phyloP scores from a whole-genome alignment of 2,888 invertebrate species.

The Limnephilus lunatus region DNA sequence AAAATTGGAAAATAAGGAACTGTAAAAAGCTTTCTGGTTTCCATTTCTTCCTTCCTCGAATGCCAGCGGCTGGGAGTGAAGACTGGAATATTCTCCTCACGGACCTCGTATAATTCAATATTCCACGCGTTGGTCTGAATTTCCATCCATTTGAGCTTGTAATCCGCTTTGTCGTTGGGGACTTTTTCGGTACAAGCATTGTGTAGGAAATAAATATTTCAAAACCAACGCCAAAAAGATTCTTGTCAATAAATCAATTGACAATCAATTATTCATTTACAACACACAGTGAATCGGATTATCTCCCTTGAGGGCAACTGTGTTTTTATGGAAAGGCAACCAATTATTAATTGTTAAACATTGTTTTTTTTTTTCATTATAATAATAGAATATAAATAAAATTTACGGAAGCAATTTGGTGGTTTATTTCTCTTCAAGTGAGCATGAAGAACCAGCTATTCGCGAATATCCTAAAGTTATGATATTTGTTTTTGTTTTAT shows the following conservation, averaged over 20 bases:
- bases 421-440: too few relatives aligned
- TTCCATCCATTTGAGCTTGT: conserved; percentile 1
- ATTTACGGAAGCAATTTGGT: too few relatives aligned
- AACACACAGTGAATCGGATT: too few relatives aligned
- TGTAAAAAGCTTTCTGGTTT: not conserved
- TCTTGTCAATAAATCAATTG: not conserved
- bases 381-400: too few relatives aligned
- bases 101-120: conserved; percentile 37
- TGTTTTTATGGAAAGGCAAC: too few relatives aligned
- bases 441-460: too few relatives aligned
- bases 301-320: too few relatives aligned
- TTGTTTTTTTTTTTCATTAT: too few relatives aligned
- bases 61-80: not conserved
- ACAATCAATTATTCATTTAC: not conserved
- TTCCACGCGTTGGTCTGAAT: conserved; percentile 25
- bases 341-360: too few relatives aligned
- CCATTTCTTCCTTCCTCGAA: not conserved
- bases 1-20: not conserved
- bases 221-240: not conserved
- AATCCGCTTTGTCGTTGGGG: not conserved
- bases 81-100: conserved; percentile 7
- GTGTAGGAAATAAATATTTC: not conserved
- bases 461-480: too few relatives aligned
- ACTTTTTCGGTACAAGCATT: not conserved
- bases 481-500: too few relatives aligned